phyloP scores from a whole-genome alignment of 2,888 invertebrate genomes.

The Strigamia maritima region DNA sequence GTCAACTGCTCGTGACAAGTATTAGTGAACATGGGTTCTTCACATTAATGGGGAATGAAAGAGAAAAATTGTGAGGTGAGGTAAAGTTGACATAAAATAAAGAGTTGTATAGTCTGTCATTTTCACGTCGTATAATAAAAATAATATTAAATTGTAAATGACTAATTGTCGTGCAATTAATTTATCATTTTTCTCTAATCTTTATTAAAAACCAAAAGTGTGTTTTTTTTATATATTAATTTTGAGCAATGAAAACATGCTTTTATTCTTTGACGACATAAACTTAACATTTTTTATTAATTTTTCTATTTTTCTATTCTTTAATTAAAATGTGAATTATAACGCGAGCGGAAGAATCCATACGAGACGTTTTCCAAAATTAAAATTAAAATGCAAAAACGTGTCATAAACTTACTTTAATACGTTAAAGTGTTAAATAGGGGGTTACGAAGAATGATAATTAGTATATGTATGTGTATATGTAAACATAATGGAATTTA shows the following conservation, averaged over 20 bases:
- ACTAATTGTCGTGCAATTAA: too few relatives aligned
- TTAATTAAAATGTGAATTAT: not conserved
- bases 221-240: too few relatives aligned
- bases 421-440: not conserved
- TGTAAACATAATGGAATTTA: conserved; percentile 1
- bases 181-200: too few relatives aligned
- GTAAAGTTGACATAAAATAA: not conserved
- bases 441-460: not conserved
- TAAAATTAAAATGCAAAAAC: conserved; percentile 15
- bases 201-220: too few relatives aligned
- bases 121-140: not conserved
- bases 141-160: not conserved
- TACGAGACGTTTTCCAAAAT: not conserved
- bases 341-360: not conserved
- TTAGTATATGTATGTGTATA: too few relatives aligned
- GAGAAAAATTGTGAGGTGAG: not conserved
- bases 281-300: not conserved
- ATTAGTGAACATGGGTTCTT: not conserved
- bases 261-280: not conserved
- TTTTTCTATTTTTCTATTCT: not conserved
- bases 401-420: not conserved
- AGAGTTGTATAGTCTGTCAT: not conserved
- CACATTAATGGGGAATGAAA: not conserved
- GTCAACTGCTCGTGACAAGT: not conserved
- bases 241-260: not conserved